Evolutionary conservation across 1,140 invertebrate genomes (phyloP), one percentile per base, ranked within the genome.

Genomic region (Pachyrhynchus sulphureomaculatus): DNA sequence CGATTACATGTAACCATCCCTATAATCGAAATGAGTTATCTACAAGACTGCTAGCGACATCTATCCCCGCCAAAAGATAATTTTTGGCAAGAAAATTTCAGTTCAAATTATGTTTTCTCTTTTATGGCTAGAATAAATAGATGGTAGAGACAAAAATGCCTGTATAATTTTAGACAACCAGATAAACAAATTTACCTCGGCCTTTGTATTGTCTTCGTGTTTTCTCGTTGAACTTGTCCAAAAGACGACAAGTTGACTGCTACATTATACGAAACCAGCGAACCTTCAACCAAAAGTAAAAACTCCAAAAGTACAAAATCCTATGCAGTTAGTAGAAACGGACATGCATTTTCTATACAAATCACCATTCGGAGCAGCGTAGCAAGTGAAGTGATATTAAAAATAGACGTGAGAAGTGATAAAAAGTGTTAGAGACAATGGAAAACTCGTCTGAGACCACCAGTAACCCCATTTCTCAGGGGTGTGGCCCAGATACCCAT

Each of bases 401-500:
- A 51, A 49, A n/a, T 12, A 32, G 21, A 45, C 29, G 53, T 17
- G 4, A 34, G 29, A 20, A 53, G 33, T 29, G 15, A 23, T 23
- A 18, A 26, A 18, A 18, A 20, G 24, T 23, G 15, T n/a, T 32
- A 45, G 24, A 55, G 64, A 67, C 47, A 54, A 76, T 76, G 75
- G 75, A 76, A 70, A 72, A 76, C 65, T 69, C 58, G 60, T 67
- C 72, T 41, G 70, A 75, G 66, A 67, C 75, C 29, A 72, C 69
- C 58, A 68, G 66, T 68, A 75, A 74, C 72, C 72, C 73, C 68
- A 73, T 72, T 72, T 71, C 73, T 41, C 70, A 75, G 74, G 84
- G 84, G 84, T 86, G 84, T 86, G 84, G 84, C 83, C 84, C 79
- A 74, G 79, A 81, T 70, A 81, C 83, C 66, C 79, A 83, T 76